Evolutionary conservation across 1,140 invertebrate species (phyloP).

Genomic region (Leucophenga varia): DNA sequence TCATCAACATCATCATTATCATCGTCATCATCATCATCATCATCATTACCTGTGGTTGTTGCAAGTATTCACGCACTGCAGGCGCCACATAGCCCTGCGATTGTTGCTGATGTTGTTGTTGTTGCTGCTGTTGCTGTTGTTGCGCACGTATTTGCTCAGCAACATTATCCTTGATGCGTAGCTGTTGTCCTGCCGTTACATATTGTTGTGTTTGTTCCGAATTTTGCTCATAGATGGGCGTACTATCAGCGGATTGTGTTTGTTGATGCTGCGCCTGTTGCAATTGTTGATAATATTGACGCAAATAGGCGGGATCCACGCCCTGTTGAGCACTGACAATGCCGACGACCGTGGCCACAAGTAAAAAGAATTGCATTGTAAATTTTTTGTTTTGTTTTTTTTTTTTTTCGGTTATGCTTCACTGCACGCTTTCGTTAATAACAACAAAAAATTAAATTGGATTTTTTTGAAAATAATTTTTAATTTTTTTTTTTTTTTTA

Average conservation of each 20-base stretch:
- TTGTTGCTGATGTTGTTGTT: conserved; percentile 14
- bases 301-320: conserved; percentile 52
- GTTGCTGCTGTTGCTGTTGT: conserved; percentile 37
- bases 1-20: background rate
- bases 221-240: conserved; percentile 53
- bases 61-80: conserved; percentile 40
- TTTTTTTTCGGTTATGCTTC: too few species aligned
- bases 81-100: conserved; percentile 45
- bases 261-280: conserved; percentile 37
- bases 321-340: conserved; percentile 35
- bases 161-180: conserved; percentile 50
- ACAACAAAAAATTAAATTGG: too few species aligned
- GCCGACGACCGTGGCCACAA: conserved; percentile 39
- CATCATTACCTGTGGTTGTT: conserved; percentile 39
- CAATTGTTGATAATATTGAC: conserved; percentile 52
- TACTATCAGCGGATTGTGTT: conserved; percentile 27
- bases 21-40: background rate
- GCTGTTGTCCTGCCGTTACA: conserved; percentile 42
- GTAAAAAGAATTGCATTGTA: conserved; percentile 32
- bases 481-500: conserved; percentile 5
- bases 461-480: too few species aligned
- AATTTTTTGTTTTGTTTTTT: too few species aligned
- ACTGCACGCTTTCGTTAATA: too few species aligned
- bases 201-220: conserved; percentile 52
- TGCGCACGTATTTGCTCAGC: conserved; percentile 48